Percentiles rank a stretch among this genome's conserved stretches.
Conservation (phyloP, 2,113 vertebrate species). For the Tapirus terrestris region DNA sequence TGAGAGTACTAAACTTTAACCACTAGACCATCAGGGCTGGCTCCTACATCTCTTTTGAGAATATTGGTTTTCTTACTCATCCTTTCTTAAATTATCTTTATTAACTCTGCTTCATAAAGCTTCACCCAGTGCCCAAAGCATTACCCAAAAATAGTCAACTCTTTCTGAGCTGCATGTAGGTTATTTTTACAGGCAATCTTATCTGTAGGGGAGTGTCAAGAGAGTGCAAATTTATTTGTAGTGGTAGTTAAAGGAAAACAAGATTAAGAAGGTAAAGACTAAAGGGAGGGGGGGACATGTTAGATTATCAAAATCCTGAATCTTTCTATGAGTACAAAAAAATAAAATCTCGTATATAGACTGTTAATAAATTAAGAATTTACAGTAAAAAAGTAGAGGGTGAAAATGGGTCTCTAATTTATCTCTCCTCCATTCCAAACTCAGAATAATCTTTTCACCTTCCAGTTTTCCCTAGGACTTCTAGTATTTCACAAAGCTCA, state of each 20-base stretch:
- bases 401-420: not conserved
- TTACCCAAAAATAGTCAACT: constrained; percentile 17
- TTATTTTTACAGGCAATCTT: not conserved
- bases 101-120: not conserved
- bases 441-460: not conserved
- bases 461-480: not conserved
- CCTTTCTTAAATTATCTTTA: not conserved
- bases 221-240: constrained; percentile 29
- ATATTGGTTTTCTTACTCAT: constrained; percentile 21
- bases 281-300: not conserved
- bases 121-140: constrained; percentile 11
- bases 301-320: not conserved
- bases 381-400: not conserved
- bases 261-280: constrained; percentile 19
- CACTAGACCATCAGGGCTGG: too few species aligned
- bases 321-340: not conserved
- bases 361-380: not conserved
- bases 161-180: not conserved
- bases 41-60: not conserved
- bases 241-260: constrained; percentile 21
- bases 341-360: not conserved
- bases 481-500: not conserved
- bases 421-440: constrained; percentile 21
- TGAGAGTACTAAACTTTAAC: too few species aligned
- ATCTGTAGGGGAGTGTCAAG: not conserved